Conservation (phyloP, 2,888 invertebrate genomes). For the Pyrgus malvae region DNA sequence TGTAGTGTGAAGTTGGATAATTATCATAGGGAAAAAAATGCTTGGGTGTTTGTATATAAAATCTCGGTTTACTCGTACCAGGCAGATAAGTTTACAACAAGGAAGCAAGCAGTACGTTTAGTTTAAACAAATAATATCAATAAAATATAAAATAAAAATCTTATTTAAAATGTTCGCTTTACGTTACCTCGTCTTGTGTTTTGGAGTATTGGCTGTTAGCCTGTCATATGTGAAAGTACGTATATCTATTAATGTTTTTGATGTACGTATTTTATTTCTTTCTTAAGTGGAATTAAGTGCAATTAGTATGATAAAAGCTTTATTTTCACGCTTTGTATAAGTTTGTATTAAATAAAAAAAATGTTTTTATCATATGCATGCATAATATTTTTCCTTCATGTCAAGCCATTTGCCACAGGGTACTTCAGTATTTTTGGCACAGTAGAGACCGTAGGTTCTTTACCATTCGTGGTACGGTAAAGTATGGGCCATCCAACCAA, state of each 20-base stretch:
- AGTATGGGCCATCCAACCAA: too few relatives aligned
- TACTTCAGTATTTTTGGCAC: too few relatives aligned
- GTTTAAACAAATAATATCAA: not conserved
- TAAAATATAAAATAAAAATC: not conserved
- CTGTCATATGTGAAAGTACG: not conserved
- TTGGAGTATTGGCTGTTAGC: slow-evolving; percentile 6
- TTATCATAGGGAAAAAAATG: slow-evolving; percentile 35
- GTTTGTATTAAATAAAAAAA: too few relatives aligned
- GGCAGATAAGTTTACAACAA: slow-evolving; percentile 26
- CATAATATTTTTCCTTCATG: too few relatives aligned
- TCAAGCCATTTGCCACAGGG: too few relatives aligned
- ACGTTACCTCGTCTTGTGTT: not conserved
- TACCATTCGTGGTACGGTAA: too few relatives aligned
- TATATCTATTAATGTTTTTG: not conserved
- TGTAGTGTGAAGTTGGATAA: slow-evolving; percentile 35
- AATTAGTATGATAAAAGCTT: not conserved
- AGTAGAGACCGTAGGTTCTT: too few relatives aligned
- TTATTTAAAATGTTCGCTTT: slow-evolving; percentile 7
- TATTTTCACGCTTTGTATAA: too few relatives aligned
- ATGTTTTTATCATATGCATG: too few relatives aligned
- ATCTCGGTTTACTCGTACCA: slow-evolving; percentile 30
- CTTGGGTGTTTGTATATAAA: slow-evolving; percentile 39
- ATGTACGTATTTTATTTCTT: not conserved
- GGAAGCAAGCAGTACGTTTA: slow-evolving; percentile 11
- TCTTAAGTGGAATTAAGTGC: not conserved